phyloP scores from a whole-genome alignment of 2,797 vertebrate species.

The Mergus octosetaceus region DNA sequence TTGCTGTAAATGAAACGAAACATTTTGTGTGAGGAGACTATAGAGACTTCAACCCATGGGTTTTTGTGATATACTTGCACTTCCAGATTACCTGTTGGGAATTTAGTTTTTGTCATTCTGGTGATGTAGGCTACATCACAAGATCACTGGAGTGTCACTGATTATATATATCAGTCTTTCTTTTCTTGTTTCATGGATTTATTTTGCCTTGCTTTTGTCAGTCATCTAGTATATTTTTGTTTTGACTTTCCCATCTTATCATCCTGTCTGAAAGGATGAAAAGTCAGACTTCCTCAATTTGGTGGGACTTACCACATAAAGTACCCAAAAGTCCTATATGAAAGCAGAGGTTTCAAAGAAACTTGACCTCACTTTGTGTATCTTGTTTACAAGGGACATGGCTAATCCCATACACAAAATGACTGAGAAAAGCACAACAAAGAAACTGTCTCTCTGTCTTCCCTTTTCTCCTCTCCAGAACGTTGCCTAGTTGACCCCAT shows the following conservation, averaged over 20 bases:
- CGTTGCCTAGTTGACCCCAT: not conserved
- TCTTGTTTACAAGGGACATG: not conserved
- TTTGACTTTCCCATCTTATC: not conserved
- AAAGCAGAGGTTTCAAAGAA: not conserved
- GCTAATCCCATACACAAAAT: accelerated
- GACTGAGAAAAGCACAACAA: not conserved
- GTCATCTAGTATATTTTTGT: not conserved
- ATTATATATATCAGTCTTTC: not conserved
- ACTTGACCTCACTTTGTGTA: not conserved
- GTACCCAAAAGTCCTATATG: not conserved
- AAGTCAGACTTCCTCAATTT: not conserved
- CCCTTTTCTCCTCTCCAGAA: not conserved
- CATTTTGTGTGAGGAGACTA: not conserved
- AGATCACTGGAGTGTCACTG: not conserved
- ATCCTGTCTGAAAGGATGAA: not conserved
- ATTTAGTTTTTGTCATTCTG: not conserved
- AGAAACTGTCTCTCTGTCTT: not conserved
- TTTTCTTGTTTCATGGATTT: not conserved
- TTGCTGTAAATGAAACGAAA: not conserved
- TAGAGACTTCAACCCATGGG: not conserved
- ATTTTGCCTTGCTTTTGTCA: not conserved
- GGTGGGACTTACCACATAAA: not conserved
- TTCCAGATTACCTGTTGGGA: not conserved
- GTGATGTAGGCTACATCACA: not conserved
- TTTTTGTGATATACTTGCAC: not conserved